Base-by-base conservation (phyloP, 2,797 vertebrate species). In the Uromys caudimaculatus region DNA sequence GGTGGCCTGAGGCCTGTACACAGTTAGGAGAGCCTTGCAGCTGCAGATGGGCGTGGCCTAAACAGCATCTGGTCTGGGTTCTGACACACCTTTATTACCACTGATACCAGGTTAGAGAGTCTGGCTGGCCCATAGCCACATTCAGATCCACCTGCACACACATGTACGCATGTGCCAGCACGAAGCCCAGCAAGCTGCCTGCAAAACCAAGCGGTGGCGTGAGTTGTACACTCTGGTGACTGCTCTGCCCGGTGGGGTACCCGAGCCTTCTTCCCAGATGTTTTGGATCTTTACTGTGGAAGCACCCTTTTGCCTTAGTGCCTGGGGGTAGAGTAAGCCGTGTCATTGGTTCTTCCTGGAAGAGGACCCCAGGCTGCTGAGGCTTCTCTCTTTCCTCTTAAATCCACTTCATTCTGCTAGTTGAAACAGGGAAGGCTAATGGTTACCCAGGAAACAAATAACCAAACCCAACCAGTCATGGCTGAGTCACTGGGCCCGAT, bases 361-460 rank as follows among this genome's bases (percentile, higher is more conserved):
- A 88, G 1, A 71, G 47, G 16, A 17, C n/a, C 64, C 60, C 75
- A 1, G 54, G 23, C 81, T 83, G 16, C 38, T 23, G 47, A 87
- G 56, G 47, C 13, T 71, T 62, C 50, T 69, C 44, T 47, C 62
- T 91, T 19, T 54, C 62, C 6, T 73, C n/a, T n/a, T 2, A 3
- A 4, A n/a, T 91, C 87, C 38, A 60, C 19, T 60, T n/a, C 41
- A 6, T 24, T 79, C 77, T 93, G 67, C 35, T 96, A 6, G 79
- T 9, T 58, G 69, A 95, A 83, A 93, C 54, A 94, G 27, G 64
- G 41, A 94, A 47, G 92, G 41, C 47, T 71, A n/a, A 83, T 90
- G 90, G 88, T 97, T 95, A 76, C 87, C 92, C 88, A 73, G 95
- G 95, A 97, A 96, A 96, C 81, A 87, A 89, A 88, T 84, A 96